Percentiles rank a stretch among this genome's conserved stretches.
phyloP scores from a whole-genome alignment of 2,797 vertebrate genomes.

The Atherinosoma microstoma region DNA sequence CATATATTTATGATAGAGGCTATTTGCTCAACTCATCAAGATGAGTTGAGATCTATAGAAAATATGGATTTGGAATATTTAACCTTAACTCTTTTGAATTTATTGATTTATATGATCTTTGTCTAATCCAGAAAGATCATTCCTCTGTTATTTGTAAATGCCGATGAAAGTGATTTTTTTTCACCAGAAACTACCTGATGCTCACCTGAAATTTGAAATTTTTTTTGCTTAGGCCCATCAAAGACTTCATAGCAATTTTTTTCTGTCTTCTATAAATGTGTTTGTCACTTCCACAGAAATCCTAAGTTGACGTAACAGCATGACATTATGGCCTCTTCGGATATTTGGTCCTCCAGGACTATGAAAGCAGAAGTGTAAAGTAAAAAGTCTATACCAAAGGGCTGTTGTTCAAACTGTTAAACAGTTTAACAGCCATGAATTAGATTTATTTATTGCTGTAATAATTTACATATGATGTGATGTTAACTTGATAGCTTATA shows the following conservation, averaged over 20 bases:
- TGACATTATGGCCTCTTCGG: neutral
- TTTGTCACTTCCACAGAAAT: neutral
- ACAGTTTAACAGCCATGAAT: constrained; percentile 14
- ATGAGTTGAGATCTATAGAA: neutral
- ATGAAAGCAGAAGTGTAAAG: neutral
- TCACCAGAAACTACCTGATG: neutral
- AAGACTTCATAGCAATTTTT: neutral
- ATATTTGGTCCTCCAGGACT: neutral
- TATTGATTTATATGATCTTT: neutral
- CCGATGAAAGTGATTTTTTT: neutral
- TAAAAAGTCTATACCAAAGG: neutral
- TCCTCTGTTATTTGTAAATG: neutral
- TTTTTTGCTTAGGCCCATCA: neutral
- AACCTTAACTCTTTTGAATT: neutral
- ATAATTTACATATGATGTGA: constrained; percentile 31
- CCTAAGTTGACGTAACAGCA: neutral
- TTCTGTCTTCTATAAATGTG: neutral
- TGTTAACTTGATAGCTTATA: constrained; percentile 31
- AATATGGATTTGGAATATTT: neutral
- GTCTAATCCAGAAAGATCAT: neutral
- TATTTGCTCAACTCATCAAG: neutral
- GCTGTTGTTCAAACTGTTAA: constrained; percentile 18
- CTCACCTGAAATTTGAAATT: neutral
- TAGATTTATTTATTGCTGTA: constrained; percentile 68
- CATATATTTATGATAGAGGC: neutral